A percentile compares a stretch with the other conserved stretches of the same genome.
Evolutionary conservation across 2,113 vertebrate species (phyloP).

Genomic region (Nipponia nippon): DNA sequence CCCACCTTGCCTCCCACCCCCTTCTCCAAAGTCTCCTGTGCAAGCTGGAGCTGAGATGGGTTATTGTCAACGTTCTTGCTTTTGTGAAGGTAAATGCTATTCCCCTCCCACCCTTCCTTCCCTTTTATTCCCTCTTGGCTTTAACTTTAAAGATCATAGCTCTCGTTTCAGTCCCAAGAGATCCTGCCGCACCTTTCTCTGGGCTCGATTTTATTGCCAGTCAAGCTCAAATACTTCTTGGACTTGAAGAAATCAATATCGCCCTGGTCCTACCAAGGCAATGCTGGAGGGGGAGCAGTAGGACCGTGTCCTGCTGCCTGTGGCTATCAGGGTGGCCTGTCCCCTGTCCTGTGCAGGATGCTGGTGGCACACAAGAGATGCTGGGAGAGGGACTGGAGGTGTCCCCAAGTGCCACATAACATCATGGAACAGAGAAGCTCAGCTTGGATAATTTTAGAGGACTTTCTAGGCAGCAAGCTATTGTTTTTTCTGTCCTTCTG

Average conservation of each 20-base stretch:
- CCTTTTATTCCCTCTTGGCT: constrained; percentile 41
- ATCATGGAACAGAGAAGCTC: background rate
- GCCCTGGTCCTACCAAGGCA: background rate
- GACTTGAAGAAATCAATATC: background rate
- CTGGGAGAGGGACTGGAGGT: background rate
- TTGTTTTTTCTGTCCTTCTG: background rate
- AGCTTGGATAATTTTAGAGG: background rate
- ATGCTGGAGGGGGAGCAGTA: background rate
- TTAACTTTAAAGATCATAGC: background rate
- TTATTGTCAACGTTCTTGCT: background rate
- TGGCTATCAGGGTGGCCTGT: background rate
- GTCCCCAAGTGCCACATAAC: background rate
- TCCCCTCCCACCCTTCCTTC: constrained; percentile 38
- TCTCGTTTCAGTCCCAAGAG: constrained; percentile 6
- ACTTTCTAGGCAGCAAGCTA: background rate
- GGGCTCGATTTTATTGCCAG: background rate
- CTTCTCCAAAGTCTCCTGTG: constrained; percentile 31
- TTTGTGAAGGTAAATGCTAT: constrained; percentile 44
- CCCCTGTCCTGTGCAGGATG: background rate
- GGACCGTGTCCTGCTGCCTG: background rate
- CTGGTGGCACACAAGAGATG: background rate
- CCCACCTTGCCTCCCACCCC: constrained; percentile 46
- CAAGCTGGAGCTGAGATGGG: constrained; percentile 24
- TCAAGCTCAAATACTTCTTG: background rate
- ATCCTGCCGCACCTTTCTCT: background rate